These are phyloP conservation scores for Ceryle rudis DNA, from an alignment of 2,797 vertebrate genomes.

Conservation along the genomic window DNA sequence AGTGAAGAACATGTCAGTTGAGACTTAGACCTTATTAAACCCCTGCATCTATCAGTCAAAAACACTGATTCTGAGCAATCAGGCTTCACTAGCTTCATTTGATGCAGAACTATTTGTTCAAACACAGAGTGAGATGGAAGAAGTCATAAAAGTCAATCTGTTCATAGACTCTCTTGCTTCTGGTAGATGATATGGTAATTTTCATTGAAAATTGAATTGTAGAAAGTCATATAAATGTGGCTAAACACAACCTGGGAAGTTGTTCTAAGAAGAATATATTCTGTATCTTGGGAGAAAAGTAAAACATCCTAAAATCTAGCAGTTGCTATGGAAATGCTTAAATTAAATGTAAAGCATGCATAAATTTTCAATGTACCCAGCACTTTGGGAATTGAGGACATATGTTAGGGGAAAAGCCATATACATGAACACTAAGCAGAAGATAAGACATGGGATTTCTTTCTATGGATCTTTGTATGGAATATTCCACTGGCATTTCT, in stretches of 20 bases:
- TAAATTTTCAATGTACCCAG: constrained; percentile 47
- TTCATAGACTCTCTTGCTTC: constrained; percentile 16
- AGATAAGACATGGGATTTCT: not conserved
- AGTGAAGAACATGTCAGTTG: not conserved
- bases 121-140: not conserved
- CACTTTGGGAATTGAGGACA: not conserved
- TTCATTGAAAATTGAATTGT: constrained; percentile 37
- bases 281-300: constrained; percentile 3
- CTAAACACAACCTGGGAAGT: constrained; percentile 47
- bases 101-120: not conserved
- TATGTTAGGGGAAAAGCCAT: constrained; percentile 30
- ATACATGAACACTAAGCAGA: constrained; percentile 8
- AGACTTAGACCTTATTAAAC: not conserved
- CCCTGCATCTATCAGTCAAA: not conserved
- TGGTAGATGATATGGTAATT: constrained; percentile 9
- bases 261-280: constrained; percentile 18
- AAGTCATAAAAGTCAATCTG: not conserved
- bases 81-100: not conserved
- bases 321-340: constrained; percentile 64
- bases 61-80: not conserved
- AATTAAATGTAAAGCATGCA: constrained; percentile 58
- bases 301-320: constrained; percentile 40
- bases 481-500: not conserved
- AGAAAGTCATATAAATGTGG: constrained; percentile 37
- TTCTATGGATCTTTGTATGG: not conserved